These are phyloP conservation scores for Uropetala carovei DNA, from an alignment of 2,888 invertebrate genomes.

Conservation along the genomic window DNA sequence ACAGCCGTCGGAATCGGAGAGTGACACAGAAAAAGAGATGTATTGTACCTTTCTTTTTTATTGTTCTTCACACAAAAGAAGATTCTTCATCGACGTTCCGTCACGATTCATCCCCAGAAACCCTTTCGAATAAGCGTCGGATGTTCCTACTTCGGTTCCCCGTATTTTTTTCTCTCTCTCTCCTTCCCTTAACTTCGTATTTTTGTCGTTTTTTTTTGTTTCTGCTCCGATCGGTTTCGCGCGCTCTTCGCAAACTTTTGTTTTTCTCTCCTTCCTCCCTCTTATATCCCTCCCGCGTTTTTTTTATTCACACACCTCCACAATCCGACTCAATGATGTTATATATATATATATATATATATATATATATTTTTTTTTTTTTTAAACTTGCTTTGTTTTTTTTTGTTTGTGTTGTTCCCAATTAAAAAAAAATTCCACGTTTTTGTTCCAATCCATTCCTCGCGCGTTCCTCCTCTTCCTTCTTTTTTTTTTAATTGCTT, in stretches of 20 bases:
- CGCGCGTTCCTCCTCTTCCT: too few species aligned
- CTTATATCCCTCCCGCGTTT: neutral
- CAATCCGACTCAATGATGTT: neutral
- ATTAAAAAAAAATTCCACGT: too few species aligned
- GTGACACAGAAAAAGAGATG: neutral
- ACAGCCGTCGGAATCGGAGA: neutral
- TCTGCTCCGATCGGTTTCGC: neutral
- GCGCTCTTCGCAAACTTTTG: neutral
- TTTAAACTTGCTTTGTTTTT: too few species aligned
- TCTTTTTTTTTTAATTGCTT: too few species aligned
- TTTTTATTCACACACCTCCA: neutral
- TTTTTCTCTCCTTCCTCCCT: neutral
- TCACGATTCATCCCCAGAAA: neutral
- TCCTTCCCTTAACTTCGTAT: neutral
- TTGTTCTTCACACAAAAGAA: too few species aligned
- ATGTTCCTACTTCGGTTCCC: neutral
- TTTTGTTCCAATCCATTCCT: too few species aligned
- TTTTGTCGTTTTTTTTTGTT: neutral
- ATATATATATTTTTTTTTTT: too few species aligned
- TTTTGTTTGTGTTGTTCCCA: too few species aligned
- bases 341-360: too few species aligned
- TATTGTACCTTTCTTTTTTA: neutral
- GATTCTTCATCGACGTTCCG: slow-evolving; percentile 28
- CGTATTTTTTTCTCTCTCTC: neutral
- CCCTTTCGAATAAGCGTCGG: neutral